phyloP scores from a whole-genome alignment of 2,113 vertebrate species.

The Brachyhypopomus gauderio region DNA sequence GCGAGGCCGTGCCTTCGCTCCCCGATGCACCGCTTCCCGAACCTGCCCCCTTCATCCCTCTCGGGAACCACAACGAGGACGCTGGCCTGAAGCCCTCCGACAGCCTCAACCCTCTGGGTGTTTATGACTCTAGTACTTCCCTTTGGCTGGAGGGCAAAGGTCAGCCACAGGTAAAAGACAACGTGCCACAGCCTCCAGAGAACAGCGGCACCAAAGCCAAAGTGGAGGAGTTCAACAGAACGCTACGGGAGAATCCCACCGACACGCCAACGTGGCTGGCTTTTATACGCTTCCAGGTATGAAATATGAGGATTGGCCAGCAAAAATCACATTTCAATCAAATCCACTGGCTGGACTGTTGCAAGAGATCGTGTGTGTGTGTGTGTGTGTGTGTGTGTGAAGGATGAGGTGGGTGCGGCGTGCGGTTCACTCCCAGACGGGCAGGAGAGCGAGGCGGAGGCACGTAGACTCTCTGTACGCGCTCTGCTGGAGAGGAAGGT shows the following conservation, averaged over 20 bases:
- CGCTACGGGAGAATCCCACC: conserved; percentile 84
- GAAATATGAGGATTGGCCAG: neutral
- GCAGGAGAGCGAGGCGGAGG: conserved; percentile 69
- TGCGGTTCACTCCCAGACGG: conserved; percentile 71
- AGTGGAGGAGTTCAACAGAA: conserved; percentile 90
- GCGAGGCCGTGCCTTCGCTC: conserved; percentile 61
- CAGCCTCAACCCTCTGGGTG: conserved; percentile 84
- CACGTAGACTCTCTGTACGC: conserved; percentile 65
- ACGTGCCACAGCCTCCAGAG: conserved; percentile 57
- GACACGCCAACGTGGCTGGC: conserved; percentile 87
- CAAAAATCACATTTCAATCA: too few species aligned
- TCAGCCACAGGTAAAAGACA: conserved; percentile 59
- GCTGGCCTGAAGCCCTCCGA: conserved; percentile 21
- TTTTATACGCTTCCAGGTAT: conserved; percentile 90
- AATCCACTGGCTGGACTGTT: too few species aligned
- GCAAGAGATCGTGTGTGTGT: neutral
- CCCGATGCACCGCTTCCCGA: conserved; percentile 27
- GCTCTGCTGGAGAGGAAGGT: conserved; percentile 91
- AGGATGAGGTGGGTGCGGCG: conserved; percentile 83
- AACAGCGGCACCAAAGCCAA: conserved; percentile 55
- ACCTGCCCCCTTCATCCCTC: conserved; percentile 72
- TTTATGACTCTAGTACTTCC: conserved; percentile 86
- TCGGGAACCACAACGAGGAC: conserved; percentile 64
- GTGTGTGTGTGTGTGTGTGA: conserved; percentile 5
- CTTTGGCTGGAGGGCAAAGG: conserved; percentile 90